Percentiles rank a stretch among this genome's conserved stretches.
Conservation (phyloP, 2,888 invertebrate genomes). For the Silvanus unidentatus region DNA sequence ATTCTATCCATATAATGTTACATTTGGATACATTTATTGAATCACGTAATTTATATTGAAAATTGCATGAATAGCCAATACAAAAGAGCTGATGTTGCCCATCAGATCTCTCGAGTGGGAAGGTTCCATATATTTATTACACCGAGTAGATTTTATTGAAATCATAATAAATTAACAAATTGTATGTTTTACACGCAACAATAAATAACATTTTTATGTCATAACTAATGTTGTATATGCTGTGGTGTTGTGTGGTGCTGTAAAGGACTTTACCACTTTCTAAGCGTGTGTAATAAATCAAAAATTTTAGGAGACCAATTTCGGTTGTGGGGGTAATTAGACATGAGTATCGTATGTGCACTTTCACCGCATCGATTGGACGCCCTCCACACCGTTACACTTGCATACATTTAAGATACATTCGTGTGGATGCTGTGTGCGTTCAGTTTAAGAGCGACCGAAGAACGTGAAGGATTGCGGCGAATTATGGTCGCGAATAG, state of each 20-base stretch:
- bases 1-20: too few relatives aligned
- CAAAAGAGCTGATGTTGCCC: too few relatives aligned
- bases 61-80: too few relatives aligned
- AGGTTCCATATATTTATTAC: not conserved
- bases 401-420: not conserved
- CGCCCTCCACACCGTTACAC: conserved; percentile 17
- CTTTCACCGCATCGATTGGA: conserved; percentile 28
- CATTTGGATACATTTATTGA: too few relatives aligned
- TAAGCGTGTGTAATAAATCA: conserved; percentile 11
- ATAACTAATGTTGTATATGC: conserved; percentile 1
- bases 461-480: too few relatives aligned
- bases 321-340: conserved; percentile 19
- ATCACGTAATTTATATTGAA: too few relatives aligned
- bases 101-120: too few relatives aligned
- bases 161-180: not conserved
- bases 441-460: not conserved
- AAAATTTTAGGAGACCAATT: conserved; percentile 9
- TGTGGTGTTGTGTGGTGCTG: not conserved
- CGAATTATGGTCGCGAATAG: too few relatives aligned
- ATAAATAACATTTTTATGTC: not conserved
- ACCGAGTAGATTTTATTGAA: not conserved
- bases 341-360: conserved; percentile 17
- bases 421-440: not conserved
- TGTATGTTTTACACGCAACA: not conserved
- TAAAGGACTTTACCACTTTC: conserved; percentile 4